phyloP scores from a whole-genome alignment of 2,888 invertebrate genomes.

The Dyspetes luteomarginatus region DNA sequence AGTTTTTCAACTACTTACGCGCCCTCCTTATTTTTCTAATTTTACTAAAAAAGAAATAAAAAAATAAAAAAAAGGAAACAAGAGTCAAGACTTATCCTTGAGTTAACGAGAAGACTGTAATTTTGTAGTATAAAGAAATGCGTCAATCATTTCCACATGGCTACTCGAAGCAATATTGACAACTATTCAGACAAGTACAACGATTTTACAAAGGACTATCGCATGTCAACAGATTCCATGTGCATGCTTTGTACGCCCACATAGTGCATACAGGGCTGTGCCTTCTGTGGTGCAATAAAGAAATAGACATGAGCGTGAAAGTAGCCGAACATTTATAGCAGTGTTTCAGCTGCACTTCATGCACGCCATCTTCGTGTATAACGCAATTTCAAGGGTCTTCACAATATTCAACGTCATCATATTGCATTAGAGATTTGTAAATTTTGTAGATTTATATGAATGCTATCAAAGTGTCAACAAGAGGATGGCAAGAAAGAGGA shows the following conservation, averaged over 20 bases:
- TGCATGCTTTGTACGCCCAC: slow-evolving; percentile 8
- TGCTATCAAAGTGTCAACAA: too few relatives aligned
- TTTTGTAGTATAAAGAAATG: slow-evolving; percentile 20
- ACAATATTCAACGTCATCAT: slow-evolving; percentile 31
- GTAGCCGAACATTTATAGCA: slow-evolving; percentile 70
- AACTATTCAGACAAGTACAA: neutral
- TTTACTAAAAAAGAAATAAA: slow-evolving; percentile 15
- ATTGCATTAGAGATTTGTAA: slow-evolving; percentile 5
- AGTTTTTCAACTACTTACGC: slow-evolving; percentile 19
- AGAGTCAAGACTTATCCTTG: neutral
- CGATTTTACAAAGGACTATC: slow-evolving; percentile 23
- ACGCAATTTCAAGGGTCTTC: slow-evolving; percentile 41
- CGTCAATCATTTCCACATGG: neutral
- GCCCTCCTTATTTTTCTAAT: neutral
- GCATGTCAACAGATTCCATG: slow-evolving; percentile 39
- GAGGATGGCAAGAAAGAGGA: too few relatives aligned
- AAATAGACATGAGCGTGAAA: slow-evolving; percentile 60
- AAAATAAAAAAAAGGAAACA: neutral
- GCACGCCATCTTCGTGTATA: slow-evolving; percentile 56
- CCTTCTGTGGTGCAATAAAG: slow-evolving; percentile 16
- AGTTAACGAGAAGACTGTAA: slow-evolving; percentile 1
- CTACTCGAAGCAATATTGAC: slow-evolving; percentile 2
- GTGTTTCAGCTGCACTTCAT: slow-evolving; percentile 58
- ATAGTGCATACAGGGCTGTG: slow-evolving; percentile 12
- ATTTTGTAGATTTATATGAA: too few relatives aligned